phyloP scores from a whole-genome alignment of 2,888 invertebrate species.

The Metellina segmentata region DNA sequence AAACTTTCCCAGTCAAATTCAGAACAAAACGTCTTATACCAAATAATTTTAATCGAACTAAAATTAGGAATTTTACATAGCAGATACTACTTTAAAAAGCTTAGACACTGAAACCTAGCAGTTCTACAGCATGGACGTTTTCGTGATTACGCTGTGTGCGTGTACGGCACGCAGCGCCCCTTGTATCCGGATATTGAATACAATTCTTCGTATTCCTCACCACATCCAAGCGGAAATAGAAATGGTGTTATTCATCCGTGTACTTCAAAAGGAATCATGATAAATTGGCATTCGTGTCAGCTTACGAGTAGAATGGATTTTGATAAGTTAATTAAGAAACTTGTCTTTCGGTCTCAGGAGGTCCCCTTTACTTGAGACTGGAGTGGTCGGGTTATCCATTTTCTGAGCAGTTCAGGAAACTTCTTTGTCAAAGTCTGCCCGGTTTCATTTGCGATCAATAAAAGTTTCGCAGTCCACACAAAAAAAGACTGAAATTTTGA shows the following conservation, averaged over 20 bases:
- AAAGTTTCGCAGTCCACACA: too few species aligned
- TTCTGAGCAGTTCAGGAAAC: not conserved
- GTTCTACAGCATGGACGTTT: not conserved
- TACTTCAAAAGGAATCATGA: slow-evolving; percentile 32
- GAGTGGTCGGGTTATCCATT: not conserved
- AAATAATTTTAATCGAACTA: not conserved
- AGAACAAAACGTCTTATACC: not conserved
- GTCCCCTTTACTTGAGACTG: not conserved
- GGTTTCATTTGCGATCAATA: too few species aligned
- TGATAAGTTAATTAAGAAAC: slow-evolving; percentile 64
- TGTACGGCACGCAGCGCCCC: not conserved
- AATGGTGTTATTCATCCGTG: slow-evolving; percentile 37
- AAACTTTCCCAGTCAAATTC: too few species aligned
- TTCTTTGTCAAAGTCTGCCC: not conserved
- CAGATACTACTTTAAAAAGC: not conserved
- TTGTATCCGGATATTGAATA: slow-evolving; percentile 57
- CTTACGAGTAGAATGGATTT: slow-evolving; percentile 1
- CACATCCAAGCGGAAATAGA: slow-evolving; percentile 42
- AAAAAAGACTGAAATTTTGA: too few species aligned
- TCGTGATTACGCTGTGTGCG: slow-evolving; percentile 16
- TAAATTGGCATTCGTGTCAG: slow-evolving; percentile 34
- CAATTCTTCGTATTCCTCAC: slow-evolving; percentile 21
- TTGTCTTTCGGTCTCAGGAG: not conserved
- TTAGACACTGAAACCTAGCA: not conserved
- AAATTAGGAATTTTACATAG: not conserved